phyloP scores from a whole-genome alignment of 2,113 vertebrate genomes.

The Hystrix cristata region DNA sequence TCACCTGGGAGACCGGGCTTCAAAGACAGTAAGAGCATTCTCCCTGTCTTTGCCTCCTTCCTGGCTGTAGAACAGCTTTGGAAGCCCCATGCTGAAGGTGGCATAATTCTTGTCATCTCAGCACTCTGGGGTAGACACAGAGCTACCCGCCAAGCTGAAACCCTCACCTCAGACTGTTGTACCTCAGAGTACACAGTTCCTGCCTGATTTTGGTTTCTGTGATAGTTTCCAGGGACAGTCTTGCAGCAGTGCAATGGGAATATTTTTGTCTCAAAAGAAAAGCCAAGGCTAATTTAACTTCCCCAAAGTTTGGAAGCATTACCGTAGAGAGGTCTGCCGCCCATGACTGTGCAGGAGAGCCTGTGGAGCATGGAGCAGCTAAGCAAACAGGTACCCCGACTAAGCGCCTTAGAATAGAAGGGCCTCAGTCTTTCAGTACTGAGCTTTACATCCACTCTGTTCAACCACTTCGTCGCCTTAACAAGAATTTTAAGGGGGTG shows the following conservation, averaged over 20 bases:
- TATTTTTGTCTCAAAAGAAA: background rate
- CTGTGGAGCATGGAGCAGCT: background rate
- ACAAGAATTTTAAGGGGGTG: background rate
- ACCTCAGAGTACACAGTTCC: background rate
- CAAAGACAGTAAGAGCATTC: background rate
- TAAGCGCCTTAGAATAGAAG: background rate
- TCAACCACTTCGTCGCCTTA: background rate
- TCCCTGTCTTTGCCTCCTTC: background rate
- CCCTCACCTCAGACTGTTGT: background rate
- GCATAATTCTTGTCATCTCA: background rate
- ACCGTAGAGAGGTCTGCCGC: background rate
- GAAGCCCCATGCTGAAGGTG: background rate
- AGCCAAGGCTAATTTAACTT: background rate
- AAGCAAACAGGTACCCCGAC: background rate
- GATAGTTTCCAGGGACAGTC: background rate
- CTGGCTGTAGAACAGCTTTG: background rate
- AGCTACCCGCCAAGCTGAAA: background rate
- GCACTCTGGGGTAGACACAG: background rate
- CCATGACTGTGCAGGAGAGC: background rate
- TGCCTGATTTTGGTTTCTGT: background rate
- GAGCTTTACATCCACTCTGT: background rate
- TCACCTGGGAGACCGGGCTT: background rate
- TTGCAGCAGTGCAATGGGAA: background rate
- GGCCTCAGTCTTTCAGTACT: background rate
- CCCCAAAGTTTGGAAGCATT: background rate